phyloP scores from a whole-genome alignment of 1,140 invertebrate species.

The Drosophila fuyamai region DNA sequence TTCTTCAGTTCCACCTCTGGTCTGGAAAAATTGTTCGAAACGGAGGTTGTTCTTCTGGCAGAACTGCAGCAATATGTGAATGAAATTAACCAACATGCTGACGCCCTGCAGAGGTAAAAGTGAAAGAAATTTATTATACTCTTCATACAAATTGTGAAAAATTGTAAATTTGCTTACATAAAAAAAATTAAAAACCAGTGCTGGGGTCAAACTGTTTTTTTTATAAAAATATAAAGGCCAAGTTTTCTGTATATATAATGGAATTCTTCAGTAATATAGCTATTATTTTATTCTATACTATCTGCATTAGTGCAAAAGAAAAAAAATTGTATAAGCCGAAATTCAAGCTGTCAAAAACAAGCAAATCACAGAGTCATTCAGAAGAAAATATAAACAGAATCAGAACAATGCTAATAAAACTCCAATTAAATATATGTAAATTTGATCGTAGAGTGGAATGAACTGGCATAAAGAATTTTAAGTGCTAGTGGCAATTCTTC shows the following conservation, averaged over 20 bases:
- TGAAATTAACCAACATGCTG: slow-evolving; percentile 91
- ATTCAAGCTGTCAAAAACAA: neutral
- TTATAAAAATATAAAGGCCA: too few species aligned
- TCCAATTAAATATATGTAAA: slow-evolving; percentile 11
- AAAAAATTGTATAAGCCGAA: too few species aligned
- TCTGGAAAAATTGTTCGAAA: slow-evolving; percentile 93
- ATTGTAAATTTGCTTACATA: too few species aligned
- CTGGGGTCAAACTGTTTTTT: too few species aligned
- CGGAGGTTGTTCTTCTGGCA: slow-evolving; percentile 92
- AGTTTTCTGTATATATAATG: too few species aligned
- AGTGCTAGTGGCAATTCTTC: neutral
- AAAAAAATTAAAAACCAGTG: too few species aligned
- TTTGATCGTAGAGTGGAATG: neutral
- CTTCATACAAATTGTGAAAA: too few species aligned
- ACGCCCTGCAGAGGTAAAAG: slow-evolving; percentile 66
- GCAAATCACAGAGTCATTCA: slow-evolving; percentile 4
- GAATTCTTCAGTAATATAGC: too few species aligned
- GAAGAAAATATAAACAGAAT: slow-evolving; percentile 16
- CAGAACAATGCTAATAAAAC: slow-evolving; percentile 3
- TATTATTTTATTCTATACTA: too few species aligned
- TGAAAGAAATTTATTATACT: neutral
- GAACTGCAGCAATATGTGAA: slow-evolving; percentile 92
- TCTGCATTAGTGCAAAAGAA: too few species aligned
- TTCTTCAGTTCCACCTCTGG: slow-evolving; percentile 95
- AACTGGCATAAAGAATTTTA: neutral